A percentile compares a stretch with the other conserved stretches of the same genome.
Conservation (phyloP, 2,888 invertebrate species). For the Salticus scenicus region DNA sequence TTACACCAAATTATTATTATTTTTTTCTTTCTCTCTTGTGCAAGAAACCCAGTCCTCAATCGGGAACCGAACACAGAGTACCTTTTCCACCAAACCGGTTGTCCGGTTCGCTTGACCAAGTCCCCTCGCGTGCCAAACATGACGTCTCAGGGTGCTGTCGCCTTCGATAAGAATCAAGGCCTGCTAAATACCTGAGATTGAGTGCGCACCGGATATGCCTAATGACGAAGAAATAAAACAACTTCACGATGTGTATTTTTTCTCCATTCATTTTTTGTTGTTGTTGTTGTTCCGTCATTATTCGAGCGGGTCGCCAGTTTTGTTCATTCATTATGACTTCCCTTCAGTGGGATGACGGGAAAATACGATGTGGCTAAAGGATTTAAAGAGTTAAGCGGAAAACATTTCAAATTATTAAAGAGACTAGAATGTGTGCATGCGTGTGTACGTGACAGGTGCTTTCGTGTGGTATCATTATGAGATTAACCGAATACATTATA, state of each 20-base stretch:
- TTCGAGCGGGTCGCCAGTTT: background rate
- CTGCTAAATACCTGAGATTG: conserved; percentile 48
- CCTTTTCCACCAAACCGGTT: background rate
- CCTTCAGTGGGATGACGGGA: background rate
- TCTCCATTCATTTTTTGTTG: background rate
- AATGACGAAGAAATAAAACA: conserved; percentile 14
- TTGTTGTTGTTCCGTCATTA: background rate
- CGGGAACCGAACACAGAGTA: no score
- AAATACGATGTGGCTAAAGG: background rate
- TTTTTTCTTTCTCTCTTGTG: no score
- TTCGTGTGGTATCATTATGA: no score
- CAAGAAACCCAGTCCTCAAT: no score
- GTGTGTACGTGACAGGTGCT: no score
- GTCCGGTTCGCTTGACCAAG: conserved; percentile 15
- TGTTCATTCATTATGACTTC: conserved; percentile 9
- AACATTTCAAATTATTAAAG: no score
- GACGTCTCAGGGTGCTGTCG: conserved; percentile 16
- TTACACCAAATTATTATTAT: no score
- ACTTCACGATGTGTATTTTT: background rate
- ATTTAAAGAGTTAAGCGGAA: background rate
- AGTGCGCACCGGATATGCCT: conserved; percentile 53
- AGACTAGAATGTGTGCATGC: no score
- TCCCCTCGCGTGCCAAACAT: conserved; percentile 18
- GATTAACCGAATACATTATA: no score
- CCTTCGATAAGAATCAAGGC: conserved; percentile 7